These are phyloP conservation scores for Chitala chitala DNA, from an alignment of 2,113 vertebrate genomes.

Conservation along the genomic window DNA sequence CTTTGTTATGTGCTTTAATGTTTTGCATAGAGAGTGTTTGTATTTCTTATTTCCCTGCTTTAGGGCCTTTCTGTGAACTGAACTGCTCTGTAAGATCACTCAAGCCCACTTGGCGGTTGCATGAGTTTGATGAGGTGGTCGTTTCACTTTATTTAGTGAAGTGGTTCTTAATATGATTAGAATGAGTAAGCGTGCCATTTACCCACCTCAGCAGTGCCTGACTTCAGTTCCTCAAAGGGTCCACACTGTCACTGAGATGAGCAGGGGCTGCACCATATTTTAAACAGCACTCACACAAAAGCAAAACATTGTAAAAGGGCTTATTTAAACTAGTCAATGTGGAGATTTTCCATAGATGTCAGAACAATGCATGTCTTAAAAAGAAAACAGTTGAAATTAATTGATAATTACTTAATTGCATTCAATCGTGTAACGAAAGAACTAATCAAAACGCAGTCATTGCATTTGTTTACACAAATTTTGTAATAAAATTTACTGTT, in stretches of 20 bases:
- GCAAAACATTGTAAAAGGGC: not conserved
- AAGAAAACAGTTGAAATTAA: too few species aligned
- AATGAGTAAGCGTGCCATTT: conserved; percentile 45
- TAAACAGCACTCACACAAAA: not conserved
- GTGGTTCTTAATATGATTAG: conserved; percentile 66
- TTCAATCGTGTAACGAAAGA: too few species aligned
- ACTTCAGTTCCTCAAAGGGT: conserved; percentile 46
- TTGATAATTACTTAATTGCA: too few species aligned
- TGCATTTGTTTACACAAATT: too few species aligned
- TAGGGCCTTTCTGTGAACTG: conserved; percentile 17
- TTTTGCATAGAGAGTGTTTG: too few species aligned
- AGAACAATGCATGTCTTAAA: not conserved
- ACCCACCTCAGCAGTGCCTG: conserved; percentile 44
- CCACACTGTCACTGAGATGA: conserved; percentile 37
- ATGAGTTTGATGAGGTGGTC: conserved; percentile 58
- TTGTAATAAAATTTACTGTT: too few species aligned
- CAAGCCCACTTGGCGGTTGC: conserved; percentile 52
- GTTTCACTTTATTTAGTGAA: conserved; percentile 64
- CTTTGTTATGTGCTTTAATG: too few species aligned
- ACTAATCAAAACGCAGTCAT: too few species aligned
- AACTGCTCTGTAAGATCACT: conserved; percentile 26
- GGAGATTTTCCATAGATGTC: not conserved
- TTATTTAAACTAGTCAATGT: not conserved
- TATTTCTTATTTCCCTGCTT: not conserved
- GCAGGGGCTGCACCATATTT: not conserved